Evolutionary conservation across 2,797 vertebrate genomes (phyloP).

Genomic region (Channa striata): DNA sequence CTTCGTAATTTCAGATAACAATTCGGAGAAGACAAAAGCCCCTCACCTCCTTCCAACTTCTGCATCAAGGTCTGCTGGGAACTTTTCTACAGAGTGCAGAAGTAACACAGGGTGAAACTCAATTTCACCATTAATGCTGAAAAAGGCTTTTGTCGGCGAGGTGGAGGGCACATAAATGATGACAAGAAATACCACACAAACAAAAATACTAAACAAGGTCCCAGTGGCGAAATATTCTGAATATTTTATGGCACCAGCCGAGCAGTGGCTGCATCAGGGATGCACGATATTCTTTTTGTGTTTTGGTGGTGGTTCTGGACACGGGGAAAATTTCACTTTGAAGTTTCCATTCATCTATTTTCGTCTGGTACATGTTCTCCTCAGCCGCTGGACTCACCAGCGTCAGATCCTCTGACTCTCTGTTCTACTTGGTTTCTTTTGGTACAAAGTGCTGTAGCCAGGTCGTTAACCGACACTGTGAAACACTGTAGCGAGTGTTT

Average conservation of each 20-base stretch:
- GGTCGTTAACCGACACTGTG: neutral
- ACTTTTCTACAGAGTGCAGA: too few relatives aligned
- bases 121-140: too few relatives aligned
- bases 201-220: neutral
- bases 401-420: constrained; percentile 13
- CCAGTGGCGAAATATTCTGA: too few relatives aligned
- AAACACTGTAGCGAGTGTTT: neutral
- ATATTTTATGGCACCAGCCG: neutral
- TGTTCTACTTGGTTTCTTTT: constrained; percentile 12
- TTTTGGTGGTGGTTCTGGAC: neutral
- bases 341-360: constrained; percentile 13
- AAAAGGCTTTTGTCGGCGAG: too few relatives aligned
- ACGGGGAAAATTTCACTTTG: constrained; percentile 1
- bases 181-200: neutral
- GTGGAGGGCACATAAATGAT: neutral
- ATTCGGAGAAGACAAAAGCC: too few relatives aligned
- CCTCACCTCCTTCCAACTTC: too few relatives aligned
- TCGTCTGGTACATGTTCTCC: neutral
- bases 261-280: neutral
- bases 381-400: constrained; percentile 1
- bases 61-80: too few relatives aligned
- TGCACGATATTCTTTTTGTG: neutral
- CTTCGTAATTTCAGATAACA: too few relatives aligned
- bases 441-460: constrained; percentile 3
- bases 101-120: too few relatives aligned